Evolutionary conservation across 2,888 invertebrate species (phyloP), one percentile per base, ranked within the genome.

Genomic region (Leucophenga montana): DNA sequence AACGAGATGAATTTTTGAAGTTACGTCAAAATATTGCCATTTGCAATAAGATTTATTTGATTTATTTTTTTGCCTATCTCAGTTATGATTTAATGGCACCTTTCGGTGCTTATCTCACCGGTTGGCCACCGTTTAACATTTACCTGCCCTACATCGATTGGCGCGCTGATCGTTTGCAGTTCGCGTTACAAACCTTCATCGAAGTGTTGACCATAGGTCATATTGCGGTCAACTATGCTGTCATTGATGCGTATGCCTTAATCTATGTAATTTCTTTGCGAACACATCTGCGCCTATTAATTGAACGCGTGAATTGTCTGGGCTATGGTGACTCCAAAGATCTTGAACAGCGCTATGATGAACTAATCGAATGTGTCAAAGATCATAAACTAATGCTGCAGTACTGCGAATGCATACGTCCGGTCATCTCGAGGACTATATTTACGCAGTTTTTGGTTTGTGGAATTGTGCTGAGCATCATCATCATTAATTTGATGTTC

Each of bases 101-200:
- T 6, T n/a, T 75, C 0, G 57, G 69, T 1, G 67, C 69, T 0
- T 57, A 77, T 6, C 65, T 73, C 8, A 69, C 33, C 0, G 75
- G 77, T 2, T 31, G 66, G 11, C 72, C 76, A 8, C 77, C 77
- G 0, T 76, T 76, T 69, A 73, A 74, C 0, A 0, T 78, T 1
- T 80, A 72, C 48, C 69, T 76, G 20, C 80, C 80, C 0, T 70
- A 74, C 0, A 59, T 76, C 14, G 66, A 80, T 22, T 77, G 78
- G 77, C 65, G 65, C 2, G 8, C 44, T 0, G 70, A 73, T n/a
- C 13, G 9, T 0, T 16, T 54, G n/a, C 68, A 77, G 9, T 62
- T 74, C 16, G 72, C 64, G 66, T 9, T 69, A 9, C 73, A 76
- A 16, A 67, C 71, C 3, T 0, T 71, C 0, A 5, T 71, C 0